These are phyloP conservation scores for Opisthograptis luteolata DNA, from an alignment of 2,888 invertebrate genomes.

Conservation along the genomic window DNA sequence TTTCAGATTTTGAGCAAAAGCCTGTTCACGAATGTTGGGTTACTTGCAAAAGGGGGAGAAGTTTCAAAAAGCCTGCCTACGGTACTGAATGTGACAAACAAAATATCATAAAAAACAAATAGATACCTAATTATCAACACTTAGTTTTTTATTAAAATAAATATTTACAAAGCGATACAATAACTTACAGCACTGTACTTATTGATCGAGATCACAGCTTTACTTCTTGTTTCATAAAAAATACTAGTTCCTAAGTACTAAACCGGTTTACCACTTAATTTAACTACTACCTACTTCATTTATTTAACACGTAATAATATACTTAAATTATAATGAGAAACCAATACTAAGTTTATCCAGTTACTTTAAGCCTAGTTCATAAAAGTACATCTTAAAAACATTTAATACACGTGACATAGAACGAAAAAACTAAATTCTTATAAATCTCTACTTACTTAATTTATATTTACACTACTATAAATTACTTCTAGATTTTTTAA, in stretches of 20 bases:
- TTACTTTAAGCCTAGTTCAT: too few relatives aligned
- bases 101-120: slow-evolving; percentile 51
- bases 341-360: too few relatives aligned
- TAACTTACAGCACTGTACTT: slow-evolving; percentile 75
- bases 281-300: slow-evolving; percentile 2
- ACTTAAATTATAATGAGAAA: too few relatives aligned
- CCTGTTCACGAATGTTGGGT: slow-evolving; percentile 77
- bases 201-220: slow-evolving; percentile 80
- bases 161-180: slow-evolving; percentile 59
- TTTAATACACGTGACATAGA: too few relatives aligned
- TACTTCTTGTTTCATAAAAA: slow-evolving; percentile 2
- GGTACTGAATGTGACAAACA: slow-evolving; percentile 54
- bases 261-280: slow-evolving; percentile 37
- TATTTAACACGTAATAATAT: too few relatives aligned
- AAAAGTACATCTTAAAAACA: too few relatives aligned
- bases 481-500: too few relatives aligned
- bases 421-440: too few relatives aligned
- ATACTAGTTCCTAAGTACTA: slow-evolving; percentile 15
- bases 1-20: slow-evolving; percentile 71
- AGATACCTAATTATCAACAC: slow-evolving; percentile 32
- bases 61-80: slow-evolving; percentile 69
- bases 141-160: slow-evolving; percentile 51
- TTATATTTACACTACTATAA: too few relatives aligned
- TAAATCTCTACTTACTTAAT: too few relatives aligned
- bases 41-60: slow-evolving; percentile 75